Base-by-base conservation (phyloP, 2,888 invertebrate genomes). In the Drosophila prostipennis region DNA sequence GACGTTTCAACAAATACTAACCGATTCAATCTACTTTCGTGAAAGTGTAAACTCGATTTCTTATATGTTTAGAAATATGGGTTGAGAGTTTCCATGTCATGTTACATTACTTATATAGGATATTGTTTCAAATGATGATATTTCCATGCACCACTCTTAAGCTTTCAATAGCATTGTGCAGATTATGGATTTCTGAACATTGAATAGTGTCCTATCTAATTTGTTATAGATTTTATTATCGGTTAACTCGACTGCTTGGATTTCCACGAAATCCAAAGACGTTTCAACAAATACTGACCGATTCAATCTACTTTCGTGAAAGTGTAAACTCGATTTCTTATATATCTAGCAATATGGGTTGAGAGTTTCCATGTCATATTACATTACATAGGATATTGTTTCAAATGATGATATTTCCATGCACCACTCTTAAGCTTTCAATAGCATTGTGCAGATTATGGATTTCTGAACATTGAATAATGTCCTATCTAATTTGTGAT, bases 381-480 rank as follows among this genome's bases (percentile, higher is more conserved):
- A 6, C 26, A 26, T 26, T n/a, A 6, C 1, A 1, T 26, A 26
- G 26, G 34, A 34, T 34, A 34, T 11, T 34, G 8, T 37, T 37
- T n/a, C n/a, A 34, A 8, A 34, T 45, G 45, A 45, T 45, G 45
- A 45, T 45, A 45, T 8, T 23, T 46, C 16, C 34, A 54, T 32
- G 32, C 19, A 42, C 23, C 40, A 10, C 6, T 6, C 23, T 14
- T 2, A 19, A 53, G 45, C 26, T 45, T n/a, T 45, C 7, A 26
- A 8, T 7, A 26, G 45, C 45, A 6, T n/a, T 26, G 45, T 45
- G 45, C 26, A 45, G 45, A 45, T 45, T 26, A 29, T 19, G 11
- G 16, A 7, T 52, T 40, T 40, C 29, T 51, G 10, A 49, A 13
- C 16, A 40, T 11, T 16, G 6, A 29, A 29, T 10, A 46, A 6